Evolutionary conservation across 2,797 vertebrate genomes (phyloP), one percentile per base, ranked within the genome.

Genomic region (Syncerus caffer): DNA sequence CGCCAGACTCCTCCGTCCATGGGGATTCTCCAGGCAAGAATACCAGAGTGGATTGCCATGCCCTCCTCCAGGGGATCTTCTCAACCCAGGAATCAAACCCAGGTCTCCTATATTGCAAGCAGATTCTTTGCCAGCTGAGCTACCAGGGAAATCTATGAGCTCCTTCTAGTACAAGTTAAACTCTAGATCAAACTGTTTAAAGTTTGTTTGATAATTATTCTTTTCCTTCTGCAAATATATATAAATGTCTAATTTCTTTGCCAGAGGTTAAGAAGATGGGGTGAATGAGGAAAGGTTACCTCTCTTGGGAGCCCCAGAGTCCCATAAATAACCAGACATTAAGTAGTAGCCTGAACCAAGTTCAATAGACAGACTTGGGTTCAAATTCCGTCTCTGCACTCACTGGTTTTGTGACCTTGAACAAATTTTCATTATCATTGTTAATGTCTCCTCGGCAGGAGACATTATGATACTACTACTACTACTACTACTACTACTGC

Each of bases 1-100:
- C 9, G 0, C 34, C 67, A 71, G 67, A 3, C 19, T 71, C 10
- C 34, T 38, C 10, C 5, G 0, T 71, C 3, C 34, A 6, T 71
- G 34, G 67, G 34, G 19, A 38, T 71, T 38, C 19, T 71, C 67
- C 10, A 71, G 34, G 67, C 67, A 71, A 38, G 19, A 38, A 23
- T 71, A 71, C 19, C 67, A 71, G 34, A 71, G 11, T 71, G 34
- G 67, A 23, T 71, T 71, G 34, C 34, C 34, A 38, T 71, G 67
- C 19, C 34, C 67, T 71, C 11, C 34, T 71, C 19, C 67, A 13
- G 10, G 67, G 67, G 19, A 71, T 38, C 34, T 71, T 71, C 67
- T 19, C 67, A 71, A 71, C 1, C 67, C 19, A 71, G 67, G 19
- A 38, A 38, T 23, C 0, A 0, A 38, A 71, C 34, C 67, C 67